Conservation (phyloP, 2,113 vertebrate species). For the Australoheros scitulus region DNA sequence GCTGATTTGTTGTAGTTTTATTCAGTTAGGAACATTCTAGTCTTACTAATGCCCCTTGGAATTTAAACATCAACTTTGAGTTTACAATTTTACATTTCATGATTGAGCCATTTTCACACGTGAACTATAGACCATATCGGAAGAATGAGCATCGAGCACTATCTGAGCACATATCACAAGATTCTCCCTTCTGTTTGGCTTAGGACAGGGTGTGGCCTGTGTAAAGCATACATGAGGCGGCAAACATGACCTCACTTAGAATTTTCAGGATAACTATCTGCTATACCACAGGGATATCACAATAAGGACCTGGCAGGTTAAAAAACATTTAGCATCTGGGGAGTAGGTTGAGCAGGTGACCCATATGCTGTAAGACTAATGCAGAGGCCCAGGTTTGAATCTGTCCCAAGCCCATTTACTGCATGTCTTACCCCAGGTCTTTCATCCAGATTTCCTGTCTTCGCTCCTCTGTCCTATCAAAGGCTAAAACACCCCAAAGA, state of each 20-base stretch:
- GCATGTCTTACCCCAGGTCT: not conserved
- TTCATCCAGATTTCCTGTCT: not conserved
- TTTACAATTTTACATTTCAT: not conserved
- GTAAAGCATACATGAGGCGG: not conserved
- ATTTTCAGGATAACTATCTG: not conserved
- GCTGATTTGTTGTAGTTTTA: not conserved
- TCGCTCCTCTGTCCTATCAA: not conserved
- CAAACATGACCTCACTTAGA: not conserved
- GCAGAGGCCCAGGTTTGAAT: not conserved
- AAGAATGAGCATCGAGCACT: not conserved
- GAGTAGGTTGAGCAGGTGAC: not conserved
- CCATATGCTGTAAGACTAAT: not conserved
- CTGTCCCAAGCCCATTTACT: not conserved
- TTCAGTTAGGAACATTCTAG: not conserved
- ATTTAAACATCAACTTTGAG: not conserved
- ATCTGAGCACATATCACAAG: not conserved
- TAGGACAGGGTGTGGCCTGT: constrained; percentile 2
- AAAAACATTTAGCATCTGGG: not conserved
- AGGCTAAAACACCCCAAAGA: not conserved
- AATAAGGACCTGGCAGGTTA: not conserved
- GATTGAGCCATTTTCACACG: not conserved
- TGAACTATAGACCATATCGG: not conserved
- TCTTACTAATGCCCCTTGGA: no score
- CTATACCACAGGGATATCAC: no score
- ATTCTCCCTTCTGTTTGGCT: not conserved